Evolutionary conservation across 2,113 vertebrate genomes (phyloP), one percentile per base, ranked within the genome.

Genomic region (Clinocottus analis): DNA sequence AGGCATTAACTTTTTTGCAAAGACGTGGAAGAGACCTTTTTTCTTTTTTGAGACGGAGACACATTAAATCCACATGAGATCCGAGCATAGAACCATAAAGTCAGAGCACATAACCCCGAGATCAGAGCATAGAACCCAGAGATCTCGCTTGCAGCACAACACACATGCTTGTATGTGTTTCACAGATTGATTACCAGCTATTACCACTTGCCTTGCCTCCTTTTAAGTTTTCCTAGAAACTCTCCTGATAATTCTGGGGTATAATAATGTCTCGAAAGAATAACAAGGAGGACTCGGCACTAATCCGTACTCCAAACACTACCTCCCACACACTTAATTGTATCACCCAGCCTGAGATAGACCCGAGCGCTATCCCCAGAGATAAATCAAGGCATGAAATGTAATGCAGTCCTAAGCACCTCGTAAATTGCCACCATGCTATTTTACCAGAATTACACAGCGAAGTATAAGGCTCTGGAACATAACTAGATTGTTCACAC

Each of bases 371-470:
- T 72, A 51, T 77, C 83, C 78, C 75, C 31, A 45, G 75, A 77
- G 69, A 87, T 80, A 80, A 85, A 85, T 89, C 65, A 71, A 66
- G 58, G 65, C 73, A 64, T 75, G 79, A 80, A 69, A 85, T 82
- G 80, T 71, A 84, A 79, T 76, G 74, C 80, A 39, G 71, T 60
- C 29, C 62, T 81, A 79, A 84, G 80, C 81, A 81, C 64, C 68
- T 59, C 39, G 60, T 82, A 80, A 82, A 84, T 75, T 76, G 75
- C 72, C 72, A 55, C 77, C 37, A 23, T 64, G 69, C 53, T 74
- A 35, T 83, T 85, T 84, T 59, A 66, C 55, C 61, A 31, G 47
- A 77, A 64, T 80, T 64, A 61, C 79, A 80, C 58, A 55, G 70
- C 33, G 62, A 72, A 68, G 62, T 51, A 35, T 62, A 56, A 33